phyloP scores from a whole-genome alignment of 2,797 vertebrate genomes.

The Denticeps clupeoides region DNA sequence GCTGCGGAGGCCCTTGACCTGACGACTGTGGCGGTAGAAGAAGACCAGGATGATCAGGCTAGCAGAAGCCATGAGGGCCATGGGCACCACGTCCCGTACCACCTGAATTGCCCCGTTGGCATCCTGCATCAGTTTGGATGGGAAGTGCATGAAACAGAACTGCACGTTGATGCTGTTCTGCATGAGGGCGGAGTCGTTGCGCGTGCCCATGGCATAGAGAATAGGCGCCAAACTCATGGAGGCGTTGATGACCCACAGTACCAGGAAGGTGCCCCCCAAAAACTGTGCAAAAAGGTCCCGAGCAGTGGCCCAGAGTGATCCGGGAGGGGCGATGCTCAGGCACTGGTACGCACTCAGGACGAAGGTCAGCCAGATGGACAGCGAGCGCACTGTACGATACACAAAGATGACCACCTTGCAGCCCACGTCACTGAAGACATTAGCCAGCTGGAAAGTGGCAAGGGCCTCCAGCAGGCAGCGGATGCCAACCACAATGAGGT shows the following conservation, averaged over 20 bases:
- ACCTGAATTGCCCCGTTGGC: slow-evolving; percentile 49
- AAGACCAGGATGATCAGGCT: slow-evolving; percentile 56
- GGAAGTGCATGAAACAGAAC: slow-evolving; percentile 53
- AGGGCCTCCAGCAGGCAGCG: slow-evolving; percentile 55
- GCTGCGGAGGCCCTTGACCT: slow-evolving; percentile 44
- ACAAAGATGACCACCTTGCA: slow-evolving; percentile 57
- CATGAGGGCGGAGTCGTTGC: slow-evolving; percentile 27
- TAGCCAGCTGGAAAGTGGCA: slow-evolving; percentile 42
- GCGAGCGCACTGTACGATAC: slow-evolving; percentile 51
- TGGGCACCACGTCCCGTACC: slow-evolving; percentile 56
- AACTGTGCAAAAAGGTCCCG: slow-evolving; percentile 30
- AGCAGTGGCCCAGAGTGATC: slow-evolving; percentile 43
- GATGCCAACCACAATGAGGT: slow-evolving; percentile 53
- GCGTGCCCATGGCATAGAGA: slow-evolving; percentile 37
- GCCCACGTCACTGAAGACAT: slow-evolving; percentile 43
- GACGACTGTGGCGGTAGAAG: slow-evolving; percentile 53
- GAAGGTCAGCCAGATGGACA: slow-evolving; percentile 67
- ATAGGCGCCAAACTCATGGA: slow-evolving; percentile 37
- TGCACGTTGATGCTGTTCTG: slow-evolving; percentile 46
- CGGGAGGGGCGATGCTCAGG: slow-evolving; percentile 51
- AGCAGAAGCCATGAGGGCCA: slow-evolving; percentile 52
- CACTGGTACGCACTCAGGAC: slow-evolving; percentile 57
- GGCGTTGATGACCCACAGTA: slow-evolving; percentile 53
- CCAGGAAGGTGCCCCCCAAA: slow-evolving; percentile 42
- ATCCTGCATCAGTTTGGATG: slow-evolving; percentile 39